Evolutionary conservation across 2,888 invertebrate genomes (phyloP).

Genomic region (Alsophila aescularia): DNA sequence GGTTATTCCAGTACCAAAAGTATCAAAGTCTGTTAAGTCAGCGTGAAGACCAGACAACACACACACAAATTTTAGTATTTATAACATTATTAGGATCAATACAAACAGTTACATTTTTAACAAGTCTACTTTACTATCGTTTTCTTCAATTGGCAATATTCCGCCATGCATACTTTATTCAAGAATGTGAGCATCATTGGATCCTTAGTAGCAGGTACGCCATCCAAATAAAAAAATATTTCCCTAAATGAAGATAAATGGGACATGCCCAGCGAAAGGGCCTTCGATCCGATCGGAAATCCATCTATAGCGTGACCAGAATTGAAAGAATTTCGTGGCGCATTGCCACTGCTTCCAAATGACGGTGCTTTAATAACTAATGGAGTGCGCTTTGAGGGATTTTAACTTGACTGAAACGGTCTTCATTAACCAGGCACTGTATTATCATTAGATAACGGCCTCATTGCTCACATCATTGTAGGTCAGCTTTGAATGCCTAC

Average conservation of each 20-base stretch:
- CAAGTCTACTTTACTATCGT: background rate
- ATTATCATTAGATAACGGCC: slow-evolving; percentile 26
- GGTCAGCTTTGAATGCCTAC: slow-evolving; percentile 20
- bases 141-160: background rate
- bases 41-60: too few relatives aligned
- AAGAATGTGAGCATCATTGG: slow-evolving; percentile 18
- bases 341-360: slow-evolving; percentile 24
- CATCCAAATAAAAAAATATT: slow-evolving; percentile 32
- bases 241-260: slow-evolving; percentile 38
- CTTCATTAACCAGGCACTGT: slow-evolving; percentile 25
- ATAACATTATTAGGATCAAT: too few relatives aligned
- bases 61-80: background rate
- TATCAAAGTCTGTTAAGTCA: too few relatives aligned
- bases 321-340: slow-evolving; percentile 31
- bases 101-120: too few relatives aligned
- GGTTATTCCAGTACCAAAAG: too few relatives aligned
- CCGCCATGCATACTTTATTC: slow-evolving; percentile 13
- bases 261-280: slow-evolving; percentile 29
- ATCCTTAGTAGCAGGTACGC: slow-evolving; percentile 18
- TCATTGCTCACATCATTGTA: slow-evolving; percentile 16
- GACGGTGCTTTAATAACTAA: slow-evolving; percentile 27
- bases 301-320: slow-evolving; percentile 39
- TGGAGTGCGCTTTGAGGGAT: slow-evolving; percentile 22
- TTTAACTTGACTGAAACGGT: slow-evolving; percentile 17
- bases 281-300: slow-evolving; percentile 37